A percentile compares a stretch with the other conserved stretches of the same genome.
Conservation (phyloP, 2,113 vertebrate genomes). For the Zapus hudsonius region DNA sequence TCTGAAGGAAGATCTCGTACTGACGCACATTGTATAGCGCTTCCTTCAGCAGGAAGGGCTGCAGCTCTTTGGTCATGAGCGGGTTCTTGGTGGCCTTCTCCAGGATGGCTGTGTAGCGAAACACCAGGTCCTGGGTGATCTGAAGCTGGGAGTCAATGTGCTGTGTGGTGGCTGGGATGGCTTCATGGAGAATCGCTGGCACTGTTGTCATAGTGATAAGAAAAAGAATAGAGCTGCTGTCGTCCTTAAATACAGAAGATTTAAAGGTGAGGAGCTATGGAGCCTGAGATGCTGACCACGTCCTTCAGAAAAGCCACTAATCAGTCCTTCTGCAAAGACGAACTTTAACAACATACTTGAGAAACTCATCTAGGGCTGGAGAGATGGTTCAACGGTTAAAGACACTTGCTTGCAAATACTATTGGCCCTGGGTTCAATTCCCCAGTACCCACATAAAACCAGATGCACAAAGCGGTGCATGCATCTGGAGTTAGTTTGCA, state of each 20-base stretch:
- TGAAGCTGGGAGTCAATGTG: conserved; percentile 84
- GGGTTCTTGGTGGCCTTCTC: conserved; percentile 81
- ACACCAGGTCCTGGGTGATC: conserved; percentile 81
- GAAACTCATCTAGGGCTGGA: neutral
- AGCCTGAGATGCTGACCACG: neutral
- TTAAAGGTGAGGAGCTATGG: neutral
- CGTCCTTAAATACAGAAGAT: neutral
- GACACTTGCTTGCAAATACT: too few relatives aligned
- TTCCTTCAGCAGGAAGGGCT: conserved; percentile 85
- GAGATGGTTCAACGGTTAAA: too few relatives aligned
- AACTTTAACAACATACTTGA: neutral
- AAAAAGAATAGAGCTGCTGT: neutral
- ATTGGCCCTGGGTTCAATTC: too few relatives aligned
- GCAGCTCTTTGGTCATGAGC: conserved; percentile 39
- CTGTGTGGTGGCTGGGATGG: conserved; percentile 81
- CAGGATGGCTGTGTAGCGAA: conserved; percentile 90
- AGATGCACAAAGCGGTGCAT: too few relatives aligned
- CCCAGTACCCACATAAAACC: too few relatives aligned
- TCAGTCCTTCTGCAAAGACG: neutral
- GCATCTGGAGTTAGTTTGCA: too few relatives aligned
- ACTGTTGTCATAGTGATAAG: conserved; percentile 82
- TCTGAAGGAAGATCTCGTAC: conserved; percentile 90
- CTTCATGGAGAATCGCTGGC: conserved; percentile 87
- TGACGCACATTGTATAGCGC: conserved; percentile 92
- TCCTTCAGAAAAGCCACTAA: neutral